A percentile compares a stretch with the other conserved stretches of the same genome.
Evolutionary conservation across 2,888 invertebrate species (phyloP).

Genomic region (Bimastos eiseni): DNA sequence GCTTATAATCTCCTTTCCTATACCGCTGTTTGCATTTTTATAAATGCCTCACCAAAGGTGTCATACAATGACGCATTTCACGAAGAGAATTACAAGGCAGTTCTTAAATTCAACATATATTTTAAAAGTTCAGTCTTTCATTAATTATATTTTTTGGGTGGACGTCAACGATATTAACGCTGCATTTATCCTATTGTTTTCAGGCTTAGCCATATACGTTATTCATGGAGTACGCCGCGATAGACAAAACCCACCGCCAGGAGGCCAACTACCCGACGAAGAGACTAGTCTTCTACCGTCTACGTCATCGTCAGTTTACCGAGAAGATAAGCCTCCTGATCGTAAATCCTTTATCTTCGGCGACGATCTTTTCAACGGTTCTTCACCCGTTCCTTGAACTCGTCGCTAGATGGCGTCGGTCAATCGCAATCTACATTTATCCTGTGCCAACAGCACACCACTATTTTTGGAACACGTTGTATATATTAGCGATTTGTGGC

Average conservation of each 20-base stretch:
- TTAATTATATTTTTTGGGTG: background rate
- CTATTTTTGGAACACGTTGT: background rate
- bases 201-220: background rate
- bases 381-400: background rate
- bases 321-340: background rate
- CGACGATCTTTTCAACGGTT: background rate
- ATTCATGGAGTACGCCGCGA: background rate
- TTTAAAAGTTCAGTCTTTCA: background rate
- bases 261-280: background rate
- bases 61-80: too few species aligned
- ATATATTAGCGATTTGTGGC: background rate
- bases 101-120: too few species aligned
- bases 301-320: constrained; percentile 1
- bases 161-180: background rate
- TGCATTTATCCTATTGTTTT: too few species aligned
- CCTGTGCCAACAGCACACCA: background rate
- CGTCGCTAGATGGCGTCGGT: background rate
- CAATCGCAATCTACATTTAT: background rate
- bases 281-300: background rate
- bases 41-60: too few species aligned
- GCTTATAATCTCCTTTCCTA: too few species aligned
- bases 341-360: constrained; percentile 13
- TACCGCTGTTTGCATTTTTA: too few species aligned
- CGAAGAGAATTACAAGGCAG: too few species aligned
- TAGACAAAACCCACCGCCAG: background rate